Conservation (phyloP, 2,888 invertebrate species). For the Rhingia campestris region DNA sequence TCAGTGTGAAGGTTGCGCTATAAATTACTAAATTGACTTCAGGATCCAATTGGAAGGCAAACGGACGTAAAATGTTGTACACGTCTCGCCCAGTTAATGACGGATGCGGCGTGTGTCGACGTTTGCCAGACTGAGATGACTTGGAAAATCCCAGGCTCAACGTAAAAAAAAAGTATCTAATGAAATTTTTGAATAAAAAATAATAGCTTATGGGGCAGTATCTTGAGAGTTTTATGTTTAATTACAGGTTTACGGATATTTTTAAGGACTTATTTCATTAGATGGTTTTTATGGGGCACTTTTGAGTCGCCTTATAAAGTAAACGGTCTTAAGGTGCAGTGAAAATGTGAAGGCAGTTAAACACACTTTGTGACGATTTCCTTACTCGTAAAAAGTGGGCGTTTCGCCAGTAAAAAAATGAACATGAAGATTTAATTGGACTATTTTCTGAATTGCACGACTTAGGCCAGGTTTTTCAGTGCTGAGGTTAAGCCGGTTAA, state of each 20-base stretch:
- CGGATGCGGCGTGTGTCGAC: slow-evolving; percentile 4
- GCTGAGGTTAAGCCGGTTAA: too few species aligned
- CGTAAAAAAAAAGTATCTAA: neutral
- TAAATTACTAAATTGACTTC: slow-evolving; percentile 49
- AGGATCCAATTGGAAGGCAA: slow-evolving; percentile 29
- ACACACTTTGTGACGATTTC: neutral
- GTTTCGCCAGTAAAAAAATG: neutral
- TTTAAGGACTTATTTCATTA: slow-evolving; percentile 12
- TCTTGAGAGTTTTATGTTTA: neutral
- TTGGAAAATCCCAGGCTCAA: slow-evolving; percentile 5
- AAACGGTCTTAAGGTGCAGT: neutral
- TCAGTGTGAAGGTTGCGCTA: slow-evolving; percentile 25
- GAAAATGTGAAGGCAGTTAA: neutral
- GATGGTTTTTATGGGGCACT: neutral
- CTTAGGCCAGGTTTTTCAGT: too few species aligned
- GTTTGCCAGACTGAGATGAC: slow-evolving; percentile 3
- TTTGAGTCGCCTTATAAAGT: neutral
- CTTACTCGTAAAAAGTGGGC: neutral
- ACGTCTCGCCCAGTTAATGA: slow-evolving; percentile 20
- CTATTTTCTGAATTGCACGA: too few species aligned
- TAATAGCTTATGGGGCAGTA: slow-evolving; percentile 3
- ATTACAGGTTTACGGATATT: slow-evolving; percentile 14
- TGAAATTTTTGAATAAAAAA: slow-evolving; percentile 8
- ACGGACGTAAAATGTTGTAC: neutral
- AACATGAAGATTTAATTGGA: too few species aligned